phyloP scores from a whole-genome alignment of 2,113 vertebrate genomes.

The Vulpes ferrilata region DNA sequence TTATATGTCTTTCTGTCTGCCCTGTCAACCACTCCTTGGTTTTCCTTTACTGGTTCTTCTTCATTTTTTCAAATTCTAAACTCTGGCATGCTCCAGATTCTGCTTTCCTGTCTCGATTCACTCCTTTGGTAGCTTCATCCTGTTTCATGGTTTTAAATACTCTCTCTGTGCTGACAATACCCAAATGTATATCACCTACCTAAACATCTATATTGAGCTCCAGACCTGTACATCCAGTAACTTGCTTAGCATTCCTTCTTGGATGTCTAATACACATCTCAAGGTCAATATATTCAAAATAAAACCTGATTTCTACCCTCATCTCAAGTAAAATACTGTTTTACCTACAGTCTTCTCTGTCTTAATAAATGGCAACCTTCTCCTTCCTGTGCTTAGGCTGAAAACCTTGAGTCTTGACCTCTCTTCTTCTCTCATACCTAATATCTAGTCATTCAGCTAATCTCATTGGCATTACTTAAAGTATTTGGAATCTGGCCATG shows the following conservation, averaged over 20 bases:
- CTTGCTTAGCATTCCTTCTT: not conserved
- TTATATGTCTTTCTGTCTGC: not conserved
- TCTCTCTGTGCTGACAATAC: not conserved
- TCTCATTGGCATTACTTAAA: not conserved
- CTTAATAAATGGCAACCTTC: not conserved
- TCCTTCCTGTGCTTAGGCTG: not conserved
- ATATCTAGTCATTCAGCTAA: not conserved
- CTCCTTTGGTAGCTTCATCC: not conserved
- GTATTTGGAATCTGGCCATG: not conserved
- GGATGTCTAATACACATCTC: not conserved
- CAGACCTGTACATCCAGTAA: not conserved
- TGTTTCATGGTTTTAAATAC: constrained; percentile 39
- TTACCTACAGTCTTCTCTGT: not conserved
- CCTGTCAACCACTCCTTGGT: not conserved
- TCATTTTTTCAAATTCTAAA: not conserved
- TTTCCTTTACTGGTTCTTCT: not conserved
- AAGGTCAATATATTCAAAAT: not conserved
- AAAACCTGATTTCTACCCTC: not conserved
- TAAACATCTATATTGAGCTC: not conserved
- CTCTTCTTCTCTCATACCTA: not conserved
- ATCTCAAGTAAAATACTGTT: not conserved
- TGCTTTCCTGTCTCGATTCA: not conserved
- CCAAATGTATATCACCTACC: not conserved
- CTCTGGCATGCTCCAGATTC: not conserved
- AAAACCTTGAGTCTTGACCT: not conserved